Evolutionary conservation across 2,113 vertebrate genomes (phyloP).

Genomic region (Corvus moneduloides): DNA sequence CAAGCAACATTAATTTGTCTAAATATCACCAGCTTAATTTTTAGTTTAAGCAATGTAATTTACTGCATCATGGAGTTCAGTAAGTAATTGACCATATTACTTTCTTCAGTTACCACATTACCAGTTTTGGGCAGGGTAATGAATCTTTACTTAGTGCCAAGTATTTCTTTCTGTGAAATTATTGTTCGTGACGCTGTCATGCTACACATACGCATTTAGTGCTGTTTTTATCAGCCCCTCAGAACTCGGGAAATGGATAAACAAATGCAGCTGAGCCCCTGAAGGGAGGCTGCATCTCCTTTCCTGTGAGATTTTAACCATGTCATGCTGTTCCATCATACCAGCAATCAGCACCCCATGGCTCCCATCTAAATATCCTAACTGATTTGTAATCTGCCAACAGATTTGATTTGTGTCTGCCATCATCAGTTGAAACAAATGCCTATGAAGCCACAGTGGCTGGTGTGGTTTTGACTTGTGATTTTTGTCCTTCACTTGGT

Average conservation of each 20-base stretch:
- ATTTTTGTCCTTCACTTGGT: neutral
- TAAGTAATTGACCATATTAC: neutral
- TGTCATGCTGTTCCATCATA: neutral
- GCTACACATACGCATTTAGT: neutral
- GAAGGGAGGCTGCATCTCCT: neutral
- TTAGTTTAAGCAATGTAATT: slow-evolving; percentile 19
- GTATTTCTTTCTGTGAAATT: neutral
- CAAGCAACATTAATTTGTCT: neutral
- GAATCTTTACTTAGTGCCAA: neutral
- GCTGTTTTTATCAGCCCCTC: neutral
- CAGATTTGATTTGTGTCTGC: neutral
- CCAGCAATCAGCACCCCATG: neutral
- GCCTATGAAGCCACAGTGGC: neutral
- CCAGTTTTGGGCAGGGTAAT: neutral
- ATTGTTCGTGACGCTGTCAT: neutral
- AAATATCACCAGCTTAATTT: slow-evolving; percentile 1
- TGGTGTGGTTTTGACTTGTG: neutral
- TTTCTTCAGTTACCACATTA: neutral
- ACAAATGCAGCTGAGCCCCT: neutral
- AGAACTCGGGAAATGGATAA: neutral
- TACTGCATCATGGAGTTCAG: neutral
- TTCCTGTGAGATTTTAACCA: neutral
- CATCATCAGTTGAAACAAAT: neutral
- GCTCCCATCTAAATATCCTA: neutral
- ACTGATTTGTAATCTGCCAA: neutral